phyloP scores from a whole-genome alignment of 2,797 vertebrate genomes.

The Anisognathus igniventris region DNA sequence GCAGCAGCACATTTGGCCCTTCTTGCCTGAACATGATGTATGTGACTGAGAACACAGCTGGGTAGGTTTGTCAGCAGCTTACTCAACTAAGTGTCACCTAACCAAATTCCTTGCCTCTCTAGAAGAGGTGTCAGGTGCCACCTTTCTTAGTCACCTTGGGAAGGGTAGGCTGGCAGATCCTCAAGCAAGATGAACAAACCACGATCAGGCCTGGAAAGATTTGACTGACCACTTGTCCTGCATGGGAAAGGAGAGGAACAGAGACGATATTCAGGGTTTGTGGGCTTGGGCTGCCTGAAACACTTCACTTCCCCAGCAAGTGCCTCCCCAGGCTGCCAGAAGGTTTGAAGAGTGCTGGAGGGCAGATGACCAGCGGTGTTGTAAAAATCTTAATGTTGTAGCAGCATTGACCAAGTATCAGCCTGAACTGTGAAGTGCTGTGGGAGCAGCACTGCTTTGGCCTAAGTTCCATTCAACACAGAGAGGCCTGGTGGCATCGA shows the following conservation, averaged over 20 bases:
- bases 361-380: not conserved
- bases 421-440: not conserved
- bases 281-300: not conserved
- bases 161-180: not conserved
- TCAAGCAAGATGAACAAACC: not conserved
- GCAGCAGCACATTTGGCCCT: not conserved
- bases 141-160: not conserved
- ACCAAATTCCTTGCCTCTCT: not conserved
- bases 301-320: not conserved
- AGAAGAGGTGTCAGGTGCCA: not conserved
- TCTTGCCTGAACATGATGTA: not conserved
- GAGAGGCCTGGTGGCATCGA: not conserved
- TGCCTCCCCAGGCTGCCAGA: not conserved
- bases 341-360: not conserved
- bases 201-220: not conserved
- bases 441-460: not conserved
- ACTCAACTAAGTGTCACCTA: not conserved
- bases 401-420: not conserved
- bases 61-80: not conserved
- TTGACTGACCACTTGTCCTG: not conserved
- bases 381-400: not conserved
- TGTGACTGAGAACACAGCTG: not conserved
- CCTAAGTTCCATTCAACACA: not conserved
- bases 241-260: not conserved
- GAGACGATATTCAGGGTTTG: not conserved